These are phyloP conservation scores for Lissonota sp. DNA, from an alignment of 2,888 invertebrate genomes.

Conservation along the genomic window DNA sequence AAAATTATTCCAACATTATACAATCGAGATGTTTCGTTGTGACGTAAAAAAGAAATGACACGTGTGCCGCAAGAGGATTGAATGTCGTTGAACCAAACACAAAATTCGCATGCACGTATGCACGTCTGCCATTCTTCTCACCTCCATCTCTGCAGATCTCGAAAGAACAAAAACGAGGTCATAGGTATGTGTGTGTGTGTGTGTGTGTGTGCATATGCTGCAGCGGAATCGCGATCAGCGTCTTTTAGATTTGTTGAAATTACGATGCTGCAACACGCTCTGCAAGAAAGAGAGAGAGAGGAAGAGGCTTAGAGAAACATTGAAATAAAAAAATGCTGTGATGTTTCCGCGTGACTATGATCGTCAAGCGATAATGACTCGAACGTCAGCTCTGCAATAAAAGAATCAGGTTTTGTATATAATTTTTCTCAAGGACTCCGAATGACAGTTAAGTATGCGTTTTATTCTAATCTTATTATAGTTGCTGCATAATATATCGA, in stretches of 20 bases:
- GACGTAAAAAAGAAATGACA: neutral
- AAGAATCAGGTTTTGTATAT: conserved; percentile 63
- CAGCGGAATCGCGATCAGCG: neutral
- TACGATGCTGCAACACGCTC: conserved; percentile 61
- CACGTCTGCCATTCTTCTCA: neutral
- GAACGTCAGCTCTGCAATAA: conserved; percentile 53
- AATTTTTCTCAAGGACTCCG: conserved; percentile 20
- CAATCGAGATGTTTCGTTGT: conserved; percentile 6
- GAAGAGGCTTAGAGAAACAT: neutral
- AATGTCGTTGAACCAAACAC: conserved; percentile 48
- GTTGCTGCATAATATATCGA: neutral
- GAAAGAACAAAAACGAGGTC: conserved; percentile 38
- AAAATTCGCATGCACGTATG: conserved; percentile 8
- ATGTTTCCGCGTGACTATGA: conserved; percentile 52
- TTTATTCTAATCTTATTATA: conserved; percentile 53
- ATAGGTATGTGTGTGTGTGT: neutral
- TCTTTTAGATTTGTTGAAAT: conserved; percentile 42
- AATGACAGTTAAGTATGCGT: conserved; percentile 63
- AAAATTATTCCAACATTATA: conserved; percentile 22
- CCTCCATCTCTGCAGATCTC: conserved; percentile 3
- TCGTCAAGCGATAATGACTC: conserved; percentile 65
- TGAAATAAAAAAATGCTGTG: conserved; percentile 9
- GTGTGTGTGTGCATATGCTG: neutral
- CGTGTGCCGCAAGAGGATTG: conserved; percentile 14
- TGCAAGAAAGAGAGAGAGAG: conserved; percentile 11